Base-by-base conservation (phyloP, 2,888 invertebrate species). In the Mesochorus sp. region DNA sequence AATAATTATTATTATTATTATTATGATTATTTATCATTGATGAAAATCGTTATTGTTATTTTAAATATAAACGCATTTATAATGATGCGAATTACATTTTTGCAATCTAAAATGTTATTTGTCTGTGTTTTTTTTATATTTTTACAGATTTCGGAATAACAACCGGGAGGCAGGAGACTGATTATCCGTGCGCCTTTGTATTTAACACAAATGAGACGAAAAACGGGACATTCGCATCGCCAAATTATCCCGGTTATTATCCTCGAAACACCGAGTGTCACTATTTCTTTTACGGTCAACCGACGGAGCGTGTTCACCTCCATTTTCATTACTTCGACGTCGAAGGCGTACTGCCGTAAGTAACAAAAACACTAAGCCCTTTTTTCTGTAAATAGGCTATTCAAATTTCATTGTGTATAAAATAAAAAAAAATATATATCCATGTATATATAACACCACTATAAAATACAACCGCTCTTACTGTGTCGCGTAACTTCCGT, bases 271-370 rank as follows among this genome's bases (percentile, higher is more conserved):
- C 97, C 0, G 96, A 97, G 88, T 98, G 98, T 90, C 96, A 97
- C 91, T 98, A 97, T 91, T 97, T 96, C 91, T 98, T 98, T 90
- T 94, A 97, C 88, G 98, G 97, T 2, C 94, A 94, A 71, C 92
- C 93, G 81, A 94, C 94, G 79, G 96, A 97, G 88, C 94, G 95
- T 87, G 95, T 97, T 76, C 95, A 95, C 86, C 93, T 98, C 80
- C 95, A 96, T 88, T 98, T 98, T 90, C 95, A 95, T 59, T 96
- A 96, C 91, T 98, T 98, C 89, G 97, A 98, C 90, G 96, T 99
- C 47, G 98, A 99, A 91, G 99, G 98, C 81, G 96, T 98, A 75
- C 92, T 95, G 85, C 98, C 97, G 98, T 98, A 93, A 95, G 96
- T 94, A 72, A 59, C n/a, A 47, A 42, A 59, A 39, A 26, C 14